A percentile compares a stretch with the other conserved stretches of the same genome.
These are phyloP conservation scores for Telenomus remus DNA, from an alignment of 1,140 invertebrate genomes.

Conservation along the genomic window DNA sequence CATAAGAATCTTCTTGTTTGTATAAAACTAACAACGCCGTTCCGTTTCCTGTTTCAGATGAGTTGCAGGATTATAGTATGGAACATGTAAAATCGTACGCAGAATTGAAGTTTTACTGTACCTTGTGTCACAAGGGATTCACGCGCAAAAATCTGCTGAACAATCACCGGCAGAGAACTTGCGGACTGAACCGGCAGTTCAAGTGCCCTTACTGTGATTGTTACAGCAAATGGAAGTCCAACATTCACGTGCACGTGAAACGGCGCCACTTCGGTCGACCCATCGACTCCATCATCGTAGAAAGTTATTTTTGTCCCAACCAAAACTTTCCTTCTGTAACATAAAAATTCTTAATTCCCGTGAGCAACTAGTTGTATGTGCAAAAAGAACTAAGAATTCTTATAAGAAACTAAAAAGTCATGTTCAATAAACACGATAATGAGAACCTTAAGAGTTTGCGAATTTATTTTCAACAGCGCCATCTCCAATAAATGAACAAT, in stretches of 20 bases:
- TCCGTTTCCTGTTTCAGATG: slow-evolving; percentile 52
- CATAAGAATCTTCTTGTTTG: background rate
- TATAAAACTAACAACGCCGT: slow-evolving; percentile 7
- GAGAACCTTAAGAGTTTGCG: too few species aligned
- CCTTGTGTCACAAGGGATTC: slow-evolving; percentile 72
- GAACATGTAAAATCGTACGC: slow-evolving; percentile 13
- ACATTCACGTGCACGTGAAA: slow-evolving; percentile 64
- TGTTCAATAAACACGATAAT: too few species aligned
- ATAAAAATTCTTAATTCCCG: too few species aligned
- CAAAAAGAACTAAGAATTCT: too few species aligned
- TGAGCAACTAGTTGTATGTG: too few species aligned
- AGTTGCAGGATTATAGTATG: slow-evolving; percentile 39
- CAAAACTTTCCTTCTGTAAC: too few species aligned
- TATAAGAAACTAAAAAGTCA: too few species aligned
- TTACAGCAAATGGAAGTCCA: slow-evolving; percentile 71
- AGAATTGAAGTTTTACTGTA: slow-evolving; percentile 62
- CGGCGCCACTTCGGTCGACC: slow-evolving; percentile 50
- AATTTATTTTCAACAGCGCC: slow-evolving; percentile 15
- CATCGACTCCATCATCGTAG: slow-evolving; percentile 54
- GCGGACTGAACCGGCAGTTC: slow-evolving; percentile 75
- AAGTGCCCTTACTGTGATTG: slow-evolving; percentile 75
- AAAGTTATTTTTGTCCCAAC: slow-evolving; percentile 23
- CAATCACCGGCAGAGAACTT: slow-evolving; percentile 75
- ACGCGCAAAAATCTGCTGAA: slow-evolving; percentile 72
- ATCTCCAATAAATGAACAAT: slow-evolving; percentile 11